Base-by-base conservation (phyloP, 2,113 vertebrate genomes). In the Nettapus auritus region DNA sequence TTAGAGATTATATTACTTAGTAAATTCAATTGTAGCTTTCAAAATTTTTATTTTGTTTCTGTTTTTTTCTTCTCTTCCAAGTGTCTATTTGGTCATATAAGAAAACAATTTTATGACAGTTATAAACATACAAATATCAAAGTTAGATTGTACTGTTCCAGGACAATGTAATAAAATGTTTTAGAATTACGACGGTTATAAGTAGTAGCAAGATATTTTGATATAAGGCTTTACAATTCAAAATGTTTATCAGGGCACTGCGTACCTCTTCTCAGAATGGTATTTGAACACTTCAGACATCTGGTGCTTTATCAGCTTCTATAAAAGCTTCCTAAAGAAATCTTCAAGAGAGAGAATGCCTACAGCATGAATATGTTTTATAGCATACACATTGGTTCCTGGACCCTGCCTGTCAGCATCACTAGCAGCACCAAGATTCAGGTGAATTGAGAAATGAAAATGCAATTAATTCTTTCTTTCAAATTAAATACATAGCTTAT, bases 371-470 rank as follows among this genome's bases (percentile, higher is more conserved):
- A 94, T 88, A 91, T 52, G 38, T 14, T 82, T 96, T 76, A 66
- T 25, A 89, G 17, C 26, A 64, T 29, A 64, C 23, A 70, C 17
- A 67, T 31, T 50, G 13, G 40, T 66, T 63, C 19, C 84, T 80
- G 42, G 18, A 23, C 53, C 23, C 74, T 71, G 59, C 19, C 10
- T 88, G 56, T 70, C 64, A 73, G 34, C 15, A 18, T 83, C 89
- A 68, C 52, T 91, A 92, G 68, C 13, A 94, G 57, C 52, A 86
- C 7, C 9, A 73, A 12, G 78, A 91, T 90, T 86, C 71, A 76
- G 57, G 44, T 82, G 63, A 82, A 91, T 3, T 80, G 40, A 89
- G 75, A 96, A 93, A 84, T 55, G 9, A 90, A 91, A 89, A 74
- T 66, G 26, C 19, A 88, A 68, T 95, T 86, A 84, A 69, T 88